These are phyloP conservation scores for Pontoporia blainvillei DNA, from an alignment of 2,113 vertebrate genomes.

Conservation along the genomic window DNA sequence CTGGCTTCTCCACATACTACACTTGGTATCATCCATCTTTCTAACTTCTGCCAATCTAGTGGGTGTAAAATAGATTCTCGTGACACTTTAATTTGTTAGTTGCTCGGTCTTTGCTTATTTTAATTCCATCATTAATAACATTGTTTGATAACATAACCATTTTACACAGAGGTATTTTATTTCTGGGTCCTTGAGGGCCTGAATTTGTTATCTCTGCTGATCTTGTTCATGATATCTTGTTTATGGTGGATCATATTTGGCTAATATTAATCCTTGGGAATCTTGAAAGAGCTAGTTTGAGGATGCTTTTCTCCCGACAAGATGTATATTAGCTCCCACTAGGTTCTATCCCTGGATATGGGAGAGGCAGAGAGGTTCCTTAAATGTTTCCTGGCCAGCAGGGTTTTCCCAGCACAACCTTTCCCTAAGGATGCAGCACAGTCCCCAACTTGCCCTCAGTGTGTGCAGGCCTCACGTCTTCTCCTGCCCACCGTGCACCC, in stretches of 20 bases:
- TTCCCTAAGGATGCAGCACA: background rate
- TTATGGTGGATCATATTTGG: background rate
- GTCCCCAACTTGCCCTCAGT: background rate
- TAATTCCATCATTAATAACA: background rate
- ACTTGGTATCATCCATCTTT: background rate
- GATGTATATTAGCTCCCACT: background rate
- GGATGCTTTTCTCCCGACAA: background rate
- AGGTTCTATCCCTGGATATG: background rate
- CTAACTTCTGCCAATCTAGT: background rate
- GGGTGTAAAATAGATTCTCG: background rate
- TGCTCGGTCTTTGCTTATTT: background rate
- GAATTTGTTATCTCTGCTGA: background rate
- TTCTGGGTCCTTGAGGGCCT: background rate
- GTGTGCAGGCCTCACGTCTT: background rate
- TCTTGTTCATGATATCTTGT: background rate
- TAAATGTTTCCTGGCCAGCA: background rate
- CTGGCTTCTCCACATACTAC: background rate
- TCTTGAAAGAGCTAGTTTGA: background rate
- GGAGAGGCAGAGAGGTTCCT: background rate
- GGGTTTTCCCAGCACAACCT: background rate
- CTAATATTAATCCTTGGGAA: background rate
- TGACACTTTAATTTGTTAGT: background rate
- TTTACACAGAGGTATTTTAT: background rate
- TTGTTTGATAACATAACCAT: background rate
- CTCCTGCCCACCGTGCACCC: background rate